Evolutionary conservation across 1,140 invertebrate species (phyloP).

Genomic region (Drosophila lacertosa): DNA sequence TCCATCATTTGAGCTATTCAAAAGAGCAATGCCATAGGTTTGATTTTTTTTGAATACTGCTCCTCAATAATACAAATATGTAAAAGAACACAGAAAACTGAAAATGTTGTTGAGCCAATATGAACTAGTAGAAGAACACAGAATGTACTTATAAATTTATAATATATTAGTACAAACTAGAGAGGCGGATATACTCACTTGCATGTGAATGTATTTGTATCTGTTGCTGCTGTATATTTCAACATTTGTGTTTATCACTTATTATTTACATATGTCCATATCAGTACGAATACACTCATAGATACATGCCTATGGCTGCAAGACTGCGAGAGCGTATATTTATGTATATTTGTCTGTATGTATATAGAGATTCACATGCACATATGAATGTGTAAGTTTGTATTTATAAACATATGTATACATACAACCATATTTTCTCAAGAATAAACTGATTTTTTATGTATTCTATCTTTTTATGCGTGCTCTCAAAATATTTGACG

Average conservation of each 20-base stretch:
- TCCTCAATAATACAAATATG: too few species aligned
- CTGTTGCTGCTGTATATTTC: not conserved
- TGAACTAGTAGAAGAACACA: not conserved
- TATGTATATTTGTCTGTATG: slow-evolving; percentile 5
- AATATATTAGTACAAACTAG: not conserved
- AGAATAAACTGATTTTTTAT: slow-evolving; percentile 43
- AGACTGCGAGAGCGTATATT: slow-evolving; percentile 7
- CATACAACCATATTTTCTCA: slow-evolving; percentile 48
- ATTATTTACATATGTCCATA: not conserved
- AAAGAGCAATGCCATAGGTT: too few species aligned
- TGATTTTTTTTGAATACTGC: too few species aligned
- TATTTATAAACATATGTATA: slow-evolving; percentile 29
- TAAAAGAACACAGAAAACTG: too few species aligned
- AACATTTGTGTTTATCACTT: slow-evolving; percentile 3
- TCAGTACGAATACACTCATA: not conserved
- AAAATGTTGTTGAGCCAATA: not conserved
- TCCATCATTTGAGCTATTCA: too few species aligned
- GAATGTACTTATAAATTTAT: not conserved
- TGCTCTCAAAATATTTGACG: slow-evolving; percentile 45
- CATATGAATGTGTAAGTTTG: slow-evolving; percentile 17
- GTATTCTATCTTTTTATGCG: slow-evolving; percentile 48
- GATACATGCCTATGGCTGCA: not conserved
- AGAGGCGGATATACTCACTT: not conserved
- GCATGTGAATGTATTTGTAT: not conserved
- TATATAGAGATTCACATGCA: not conserved